Base-by-base conservation (phyloP, 2,888 invertebrate species). In the Caenorhabditis doughertyi region DNA sequence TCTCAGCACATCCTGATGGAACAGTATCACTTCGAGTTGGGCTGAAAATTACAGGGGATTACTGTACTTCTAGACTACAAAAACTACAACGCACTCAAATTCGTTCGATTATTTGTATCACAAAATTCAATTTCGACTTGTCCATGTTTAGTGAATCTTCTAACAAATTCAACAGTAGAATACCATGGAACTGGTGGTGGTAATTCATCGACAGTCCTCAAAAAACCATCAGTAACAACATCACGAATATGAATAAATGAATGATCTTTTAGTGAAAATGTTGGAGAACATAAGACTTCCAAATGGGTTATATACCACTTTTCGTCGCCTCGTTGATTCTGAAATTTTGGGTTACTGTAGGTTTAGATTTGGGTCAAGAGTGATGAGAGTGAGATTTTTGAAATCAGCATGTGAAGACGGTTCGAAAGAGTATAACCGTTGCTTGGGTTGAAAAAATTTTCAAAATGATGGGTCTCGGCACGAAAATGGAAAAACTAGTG, bases 231-330 rank as follows among this genome's bases (percentile, higher is more conserved):
- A 16, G 23, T 25, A 5, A 42, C 42, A 16, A 60, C 42, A 1
- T 39, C 58, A 3, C 42, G 58, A 23, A 56, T 56, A 9, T 5
- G n/a, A 11, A n/a, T n/a, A n/a, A 56, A 29, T 2, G 58, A 60
- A 16, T 42, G 9, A 21, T 56, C 56, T 29, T 11, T 56, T 11
- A 29, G 29, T 8, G 21, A n/a, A 9, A 60, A 16, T 0, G 25
- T 25, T 1, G 58, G 39, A 13, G 21, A 13, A 9, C 58, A 60
- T 2, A 21, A 11, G 5, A 60, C 13, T 25, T 60, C 39, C 16
- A 60, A 42, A 23, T 42, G 23, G 16, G 21, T 42, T 9, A 60
- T 60, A n/a, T 60, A 60, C 58, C 39, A 39, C 21, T 56, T 56
- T 11, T 35, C n/a, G 21, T 56, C 56, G 1, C 35, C 53, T n/a